phyloP scores from a whole-genome alignment of 2,888 invertebrate species.

The Eupsilia transversa region DNA sequence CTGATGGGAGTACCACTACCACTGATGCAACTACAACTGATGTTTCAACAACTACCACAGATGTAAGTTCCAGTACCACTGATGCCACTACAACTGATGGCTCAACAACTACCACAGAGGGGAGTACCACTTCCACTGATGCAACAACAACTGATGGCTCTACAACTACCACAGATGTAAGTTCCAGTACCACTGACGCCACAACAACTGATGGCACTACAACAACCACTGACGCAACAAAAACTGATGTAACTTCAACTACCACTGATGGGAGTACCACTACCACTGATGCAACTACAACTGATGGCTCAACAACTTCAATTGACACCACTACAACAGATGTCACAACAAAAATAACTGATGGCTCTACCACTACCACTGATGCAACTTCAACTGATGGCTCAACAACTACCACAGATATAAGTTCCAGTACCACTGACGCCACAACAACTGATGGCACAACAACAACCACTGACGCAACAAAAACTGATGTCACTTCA shows the following conservation, averaged over 20 bases:
- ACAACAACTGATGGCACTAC: neutral
- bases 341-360: neutral
- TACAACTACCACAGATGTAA: neutral
- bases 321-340: no score
- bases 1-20: no score
- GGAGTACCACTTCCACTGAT: neutral
- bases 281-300: neutral
- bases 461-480: fast-evolving
- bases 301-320: neutral
- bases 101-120: neutral
- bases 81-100: neutral
- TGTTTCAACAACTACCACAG: no score
- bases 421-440: neutral
- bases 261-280: neutral
- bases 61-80: neutral
- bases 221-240: neutral
- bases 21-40: no score
- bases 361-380: neutral
- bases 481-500: neutral
- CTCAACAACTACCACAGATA: neutral
- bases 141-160: neutral
- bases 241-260: neutral
- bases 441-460: neutral
- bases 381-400: neutral
- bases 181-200: no score